phyloP scores from a whole-genome alignment of 2,888 invertebrate genomes.

The Carabus problematicus region DNA sequence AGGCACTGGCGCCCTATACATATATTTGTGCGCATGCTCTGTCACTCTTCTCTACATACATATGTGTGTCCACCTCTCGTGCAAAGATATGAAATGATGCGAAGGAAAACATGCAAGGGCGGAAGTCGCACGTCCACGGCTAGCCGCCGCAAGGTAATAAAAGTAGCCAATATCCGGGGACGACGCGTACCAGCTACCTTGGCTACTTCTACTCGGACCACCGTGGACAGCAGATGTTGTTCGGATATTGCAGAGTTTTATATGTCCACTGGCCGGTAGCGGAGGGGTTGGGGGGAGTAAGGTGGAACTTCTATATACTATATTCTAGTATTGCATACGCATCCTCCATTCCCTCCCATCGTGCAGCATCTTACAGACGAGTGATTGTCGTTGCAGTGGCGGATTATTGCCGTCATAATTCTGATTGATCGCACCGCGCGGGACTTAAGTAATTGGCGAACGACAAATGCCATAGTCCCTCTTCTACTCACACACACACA shows the following conservation, averaged over 20 bases:
- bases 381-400: conserved; percentile 14
- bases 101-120: conserved; percentile 51
- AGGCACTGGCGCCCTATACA: background rate
- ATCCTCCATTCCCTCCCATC: background rate
- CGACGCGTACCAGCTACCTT: conserved; percentile 48
- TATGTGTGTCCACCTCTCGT: background rate
- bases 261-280: conserved; percentile 18
- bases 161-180: conserved; percentile 60
- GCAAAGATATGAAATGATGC: conserved; percentile 39
- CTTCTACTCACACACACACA: background rate
- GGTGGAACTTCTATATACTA: background rate
- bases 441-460: conserved; percentile 38
- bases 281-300: conserved; percentile 25
- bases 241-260: conserved; percentile 44
- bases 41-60: too few species aligned
- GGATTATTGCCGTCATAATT: conserved; percentile 42
- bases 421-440: conserved; percentile 40
- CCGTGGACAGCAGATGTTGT: conserved; percentile 43
- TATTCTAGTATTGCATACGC: background rate
- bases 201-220: conserved; percentile 32
- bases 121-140: conserved; percentile 56
- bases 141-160: conserved; percentile 58
- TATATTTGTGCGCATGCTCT: too few species aligned
- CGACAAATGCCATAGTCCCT: conserved; percentile 32
- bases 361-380: background rate